Evolutionary conservation across 2,888 invertebrate species (phyloP).

Genomic region (Acronicta alni): DNA sequence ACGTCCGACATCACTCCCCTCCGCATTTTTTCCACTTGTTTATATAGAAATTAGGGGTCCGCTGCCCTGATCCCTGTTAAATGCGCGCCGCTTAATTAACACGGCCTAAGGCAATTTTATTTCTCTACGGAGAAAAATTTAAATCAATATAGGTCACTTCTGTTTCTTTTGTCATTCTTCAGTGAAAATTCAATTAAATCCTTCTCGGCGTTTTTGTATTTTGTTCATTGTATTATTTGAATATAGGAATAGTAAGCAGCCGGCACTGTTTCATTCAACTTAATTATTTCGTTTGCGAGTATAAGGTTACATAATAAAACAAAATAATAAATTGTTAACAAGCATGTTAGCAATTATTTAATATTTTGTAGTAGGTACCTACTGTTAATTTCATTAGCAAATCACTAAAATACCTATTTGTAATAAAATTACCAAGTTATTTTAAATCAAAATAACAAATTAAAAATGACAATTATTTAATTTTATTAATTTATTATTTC

Average conservation of each 20-base stretch:
- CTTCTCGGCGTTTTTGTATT: slow-evolving; percentile 32
- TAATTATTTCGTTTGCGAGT: too few species aligned
- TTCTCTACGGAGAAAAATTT: slow-evolving; percentile 47
- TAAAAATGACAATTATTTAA: too few species aligned
- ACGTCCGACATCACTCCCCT: slow-evolving; percentile 65
- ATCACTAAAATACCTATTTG: too few species aligned
- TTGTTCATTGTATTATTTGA: slow-evolving; percentile 34
- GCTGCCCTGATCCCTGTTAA: slow-evolving; percentile 45
- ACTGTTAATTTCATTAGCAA: too few species aligned
- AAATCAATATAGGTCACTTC: slow-evolving; percentile 46
- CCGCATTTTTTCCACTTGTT: slow-evolving; percentile 61
- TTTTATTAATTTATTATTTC: too few species aligned
- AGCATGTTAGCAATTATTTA: too few species aligned
- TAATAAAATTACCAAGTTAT: too few species aligned
- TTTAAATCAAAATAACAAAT: too few species aligned
- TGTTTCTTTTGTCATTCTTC: slow-evolving; percentile 48
- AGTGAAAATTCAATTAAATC: slow-evolving; percentile 54
- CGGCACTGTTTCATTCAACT: slow-evolving; percentile 14
- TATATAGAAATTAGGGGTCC: slow-evolving; percentile 51
- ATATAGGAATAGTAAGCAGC: slow-evolving; percentile 21
- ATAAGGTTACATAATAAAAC: too few species aligned
- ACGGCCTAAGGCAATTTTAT: slow-evolving; percentile 35
- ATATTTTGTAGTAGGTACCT: too few species aligned
- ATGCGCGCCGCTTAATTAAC: slow-evolving; percentile 49
- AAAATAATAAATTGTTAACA: too few species aligned